phyloP scores from a whole-genome alignment of 2,113 vertebrate species.

The Callopanchax toddi region DNA sequence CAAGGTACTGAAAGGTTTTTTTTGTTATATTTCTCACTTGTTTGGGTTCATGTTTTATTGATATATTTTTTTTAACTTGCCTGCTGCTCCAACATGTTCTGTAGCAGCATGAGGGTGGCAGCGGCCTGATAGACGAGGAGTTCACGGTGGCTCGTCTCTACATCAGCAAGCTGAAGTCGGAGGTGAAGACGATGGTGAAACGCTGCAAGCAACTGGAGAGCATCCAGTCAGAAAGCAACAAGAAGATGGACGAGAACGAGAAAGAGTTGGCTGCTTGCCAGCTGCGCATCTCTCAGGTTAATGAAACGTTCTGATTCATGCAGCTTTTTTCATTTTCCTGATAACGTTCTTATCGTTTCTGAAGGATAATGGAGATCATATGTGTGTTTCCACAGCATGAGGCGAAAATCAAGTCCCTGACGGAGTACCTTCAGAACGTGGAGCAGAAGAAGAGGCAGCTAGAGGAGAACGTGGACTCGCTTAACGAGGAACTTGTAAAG shows the following conservation, averaged over 20 bases:
- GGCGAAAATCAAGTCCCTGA: conserved; percentile 96
- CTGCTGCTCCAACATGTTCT: too few relatives aligned
- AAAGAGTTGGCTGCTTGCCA: conserved; percentile 95
- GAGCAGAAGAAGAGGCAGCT: conserved; percentile 97
- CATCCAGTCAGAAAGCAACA: conserved; percentile 91
- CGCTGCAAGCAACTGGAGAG: conserved; percentile 93
- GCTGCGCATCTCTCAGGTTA: conserved; percentile 92
- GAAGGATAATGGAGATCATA: neutral
- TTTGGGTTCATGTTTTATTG: neutral
- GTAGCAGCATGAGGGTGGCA: conserved; percentile 91
- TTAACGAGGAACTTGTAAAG: conserved; percentile 94
- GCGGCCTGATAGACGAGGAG: conserved; percentile 95
- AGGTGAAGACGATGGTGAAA: conserved; percentile 96
- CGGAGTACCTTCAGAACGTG: conserved; percentile 95
- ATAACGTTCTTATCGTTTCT: neutral
- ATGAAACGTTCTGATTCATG: neutral
- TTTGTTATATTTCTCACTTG: neutral
- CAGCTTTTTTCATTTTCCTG: neutral
- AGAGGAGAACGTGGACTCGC: conserved; percentile 94
- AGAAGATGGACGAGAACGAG: conserved; percentile 95
- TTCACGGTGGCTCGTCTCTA: conserved; percentile 96
- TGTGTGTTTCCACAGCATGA: conserved; percentile 83
- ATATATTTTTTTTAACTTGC: neutral
- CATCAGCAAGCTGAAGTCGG: conserved; percentile 98
- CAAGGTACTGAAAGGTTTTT: conserved; percentile 81